Evolutionary conservation across 2,888 invertebrate species (phyloP), one percentile per base, ranked within the genome.

Genomic region (Apocheima hispidaria): DNA sequence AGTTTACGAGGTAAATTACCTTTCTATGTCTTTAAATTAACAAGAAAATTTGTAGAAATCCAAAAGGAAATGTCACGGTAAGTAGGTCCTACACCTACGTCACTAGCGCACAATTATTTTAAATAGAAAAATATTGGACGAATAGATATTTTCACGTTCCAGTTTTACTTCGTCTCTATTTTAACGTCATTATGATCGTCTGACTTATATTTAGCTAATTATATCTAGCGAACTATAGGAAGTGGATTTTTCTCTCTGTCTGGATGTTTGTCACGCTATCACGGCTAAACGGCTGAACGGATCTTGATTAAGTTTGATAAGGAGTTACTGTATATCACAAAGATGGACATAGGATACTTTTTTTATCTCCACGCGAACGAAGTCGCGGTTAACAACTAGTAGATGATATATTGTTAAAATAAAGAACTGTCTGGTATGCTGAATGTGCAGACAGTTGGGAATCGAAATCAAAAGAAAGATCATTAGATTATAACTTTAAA

Each of bases 41-140:
- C 26, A 26, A 26, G 6, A 7, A 26, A 26, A 26, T 26, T 7
- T 26, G 26, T 28, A 21, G 38, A 48, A 48, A 56, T 56, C 60
- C 30, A 63, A 16, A 48, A 51, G 38, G 57, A 66, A 63, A 60
- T 38, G 28, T 60, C 43, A 57, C 43, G 2, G 21, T 2, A 20
- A 60, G 48, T 58, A 60, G 58, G 60, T 44, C 51, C 48, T 41
- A 55, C 66, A 63, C 51, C 48, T 41, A 55, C 66, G 66, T 66
- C 65, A 65, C 20, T 9, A 41, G 41, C 36, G 21, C 44, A 18
- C 48, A 43, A 53, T 54, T 60, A 54, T 60, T 60, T 53, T 20
- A 41, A 55, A 35, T 44, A 43, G 44, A 51, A 40, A 55, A 44
- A 46, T 26, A 55, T 38, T 55, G 16, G 41, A 48, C 18, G 21